phyloP scores from a whole-genome alignment of 1,140 invertebrate species.

The Piezodorus guildinii region DNA sequence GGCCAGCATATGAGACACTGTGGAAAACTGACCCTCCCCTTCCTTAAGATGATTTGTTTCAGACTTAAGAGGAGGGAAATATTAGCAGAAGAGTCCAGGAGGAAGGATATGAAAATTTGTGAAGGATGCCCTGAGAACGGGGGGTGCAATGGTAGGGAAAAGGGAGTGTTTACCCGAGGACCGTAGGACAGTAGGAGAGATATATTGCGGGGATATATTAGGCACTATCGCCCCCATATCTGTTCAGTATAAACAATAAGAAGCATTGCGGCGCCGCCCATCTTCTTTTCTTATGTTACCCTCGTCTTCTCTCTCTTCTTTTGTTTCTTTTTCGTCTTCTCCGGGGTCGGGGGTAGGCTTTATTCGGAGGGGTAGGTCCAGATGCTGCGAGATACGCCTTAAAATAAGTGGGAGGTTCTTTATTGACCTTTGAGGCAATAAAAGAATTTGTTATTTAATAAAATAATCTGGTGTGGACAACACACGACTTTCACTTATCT shows the following conservation, averaged over 20 bases:
- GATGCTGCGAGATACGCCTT: no score
- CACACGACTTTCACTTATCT: no score
- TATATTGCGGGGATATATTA: conserved; percentile 8
- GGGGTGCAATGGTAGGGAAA: conserved; percentile 2
- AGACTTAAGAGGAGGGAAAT: no score
- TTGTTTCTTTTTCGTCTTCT: not conserved
- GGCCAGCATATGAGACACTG: no score
- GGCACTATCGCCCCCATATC: conserved; percentile 11
- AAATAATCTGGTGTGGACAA: no score
- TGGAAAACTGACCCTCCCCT: no score
- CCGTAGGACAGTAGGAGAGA: not conserved
- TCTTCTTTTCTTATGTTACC: not conserved
- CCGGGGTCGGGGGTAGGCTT: no score
- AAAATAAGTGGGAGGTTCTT: no score
- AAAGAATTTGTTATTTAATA: no score
- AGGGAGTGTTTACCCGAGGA: not conserved
- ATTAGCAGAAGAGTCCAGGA: not conserved
- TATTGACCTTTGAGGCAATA: no score
- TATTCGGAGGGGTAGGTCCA: no score
- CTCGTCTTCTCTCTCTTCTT: not conserved
- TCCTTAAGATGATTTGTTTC: no score
- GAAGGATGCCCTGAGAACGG: not conserved
- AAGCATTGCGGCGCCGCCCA: conserved; percentile 1
- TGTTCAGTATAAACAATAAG: conserved; percentile 14
- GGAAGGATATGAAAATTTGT: conserved; percentile 3